Base-by-base conservation (phyloP, 2,888 invertebrate species). In the Dermolepida albohirtum region DNA sequence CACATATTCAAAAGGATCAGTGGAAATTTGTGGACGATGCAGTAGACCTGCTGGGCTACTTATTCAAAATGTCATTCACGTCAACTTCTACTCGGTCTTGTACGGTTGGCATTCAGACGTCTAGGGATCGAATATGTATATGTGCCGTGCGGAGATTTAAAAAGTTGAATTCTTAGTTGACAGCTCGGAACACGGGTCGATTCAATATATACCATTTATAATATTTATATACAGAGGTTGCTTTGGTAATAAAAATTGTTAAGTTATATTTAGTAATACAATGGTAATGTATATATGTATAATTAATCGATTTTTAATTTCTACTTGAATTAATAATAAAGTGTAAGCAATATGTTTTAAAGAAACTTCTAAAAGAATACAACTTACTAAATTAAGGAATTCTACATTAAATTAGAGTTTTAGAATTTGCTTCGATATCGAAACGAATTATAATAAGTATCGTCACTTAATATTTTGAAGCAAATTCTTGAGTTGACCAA, bases 51-150 rank as follows among this genome's bases (percentile, higher is more conserved):
- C 73, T 73, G 70, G 54, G 72, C 71, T 70, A 72, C 73, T 73
- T 71, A 73, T 73, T 71, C 72, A 68, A 73, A 73, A 71, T 73
- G 72, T 72, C 73, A 73, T 71, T 71, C 72, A 72, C 49, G 71
- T 72, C 71, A 72, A 64, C 59, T 57, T 73, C 68, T 70, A 55
- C 59, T 40, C 57, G 64, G 44, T 40, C 51, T 22, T 22, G 22
- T 22, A 22, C 22, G 22, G 22, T 22, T 22, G 22, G 22, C 12
- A n/a, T 55, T 34, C 55, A 55, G 17, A 17, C 55, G n/a, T 55
- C 54, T 34, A 16, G 7, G 52, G 52, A 52, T 54, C 49, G 66
- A 39, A 64, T 22, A 29, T 51, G 11, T 50, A 17, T 51, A 40
- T 11, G 14, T 34, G 10, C 41, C 22, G 17, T 55, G 39, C n/a